Evolutionary conservation across 2,888 invertebrate species (phyloP).

Genomic region (Caenorhabditis sp.): DNA sequence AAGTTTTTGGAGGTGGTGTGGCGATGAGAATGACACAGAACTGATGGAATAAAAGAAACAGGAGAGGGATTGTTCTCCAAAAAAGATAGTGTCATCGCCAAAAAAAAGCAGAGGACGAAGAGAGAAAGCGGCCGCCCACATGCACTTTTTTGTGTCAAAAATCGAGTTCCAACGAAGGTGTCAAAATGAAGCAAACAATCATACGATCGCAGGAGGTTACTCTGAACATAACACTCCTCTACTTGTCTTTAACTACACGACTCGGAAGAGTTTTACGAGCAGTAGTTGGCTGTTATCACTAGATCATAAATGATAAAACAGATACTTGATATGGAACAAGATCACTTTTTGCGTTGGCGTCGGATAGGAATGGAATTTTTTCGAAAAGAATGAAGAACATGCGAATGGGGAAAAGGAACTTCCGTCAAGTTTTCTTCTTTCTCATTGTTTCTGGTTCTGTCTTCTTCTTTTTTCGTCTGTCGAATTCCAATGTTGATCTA

Average conservation of each 20-base stretch:
- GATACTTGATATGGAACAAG: constrained; percentile 19
- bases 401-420: constrained; percentile 9
- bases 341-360: constrained; percentile 19
- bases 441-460: neutral
- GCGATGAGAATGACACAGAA: constrained; percentile 21
- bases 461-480: neutral
- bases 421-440: constrained; percentile 12
- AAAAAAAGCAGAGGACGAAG: neutral
- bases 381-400: neutral
- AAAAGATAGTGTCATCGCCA: constrained; percentile 23
- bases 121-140: neutral
- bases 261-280: constrained; percentile 31
- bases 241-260: neutral
- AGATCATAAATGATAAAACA: constrained; percentile 18
- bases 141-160: constrained; percentile 1
- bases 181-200: constrained; percentile 7
- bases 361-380: constrained; percentile 26
- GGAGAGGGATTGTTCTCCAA: constrained; percentile 20
- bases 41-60: constrained; percentile 27
- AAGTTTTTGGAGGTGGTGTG: neutral
- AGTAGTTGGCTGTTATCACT: constrained; percentile 33
- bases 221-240: neutral
- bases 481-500: constrained; percentile 46
- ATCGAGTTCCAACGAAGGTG: neutral
- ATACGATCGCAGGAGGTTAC: neutral